Evolutionary conservation across 2,113 vertebrate genomes (phyloP).

Genomic region (Mus pahari): DNA sequence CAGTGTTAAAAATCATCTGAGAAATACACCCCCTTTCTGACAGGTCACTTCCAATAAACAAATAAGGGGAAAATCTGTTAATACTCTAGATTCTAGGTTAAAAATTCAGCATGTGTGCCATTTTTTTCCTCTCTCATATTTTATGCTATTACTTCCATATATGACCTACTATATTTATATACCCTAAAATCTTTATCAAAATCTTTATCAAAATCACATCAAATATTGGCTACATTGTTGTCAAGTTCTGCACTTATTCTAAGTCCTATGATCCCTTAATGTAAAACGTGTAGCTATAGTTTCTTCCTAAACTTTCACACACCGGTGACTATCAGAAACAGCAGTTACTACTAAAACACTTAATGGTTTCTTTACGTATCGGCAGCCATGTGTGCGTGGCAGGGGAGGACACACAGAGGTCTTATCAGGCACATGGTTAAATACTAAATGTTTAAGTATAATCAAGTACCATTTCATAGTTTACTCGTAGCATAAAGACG

Average conservation of each 20-base stretch:
- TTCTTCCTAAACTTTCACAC: conserved; percentile 32
- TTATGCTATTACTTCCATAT: conserved; percentile 46
- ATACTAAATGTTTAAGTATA: conserved; percentile 61
- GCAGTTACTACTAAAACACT: conserved; percentile 45
- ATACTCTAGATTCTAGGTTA: not conserved
- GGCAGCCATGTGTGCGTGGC: not conserved
- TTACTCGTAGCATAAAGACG: conserved; percentile 21
- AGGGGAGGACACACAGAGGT: not conserved
- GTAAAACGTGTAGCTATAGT: not conserved
- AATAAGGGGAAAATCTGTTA: not conserved
- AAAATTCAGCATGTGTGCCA: conserved; percentile 15
- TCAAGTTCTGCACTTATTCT: conserved; percentile 32
- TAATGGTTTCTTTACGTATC: not conserved
- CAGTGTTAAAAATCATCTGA: conserved; percentile 33
- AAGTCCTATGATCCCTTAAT: conserved; percentile 34
- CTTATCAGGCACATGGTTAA: conserved; percentile 62
- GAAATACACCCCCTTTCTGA: not conserved
- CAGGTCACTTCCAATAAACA: conserved; percentile 42
- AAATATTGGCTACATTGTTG: conserved; percentile 13
- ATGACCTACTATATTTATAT: conserved; percentile 46
- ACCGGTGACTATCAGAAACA: conserved; percentile 36
- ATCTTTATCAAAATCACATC: conserved; percentile 49
- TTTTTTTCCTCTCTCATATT: conserved; percentile 48
- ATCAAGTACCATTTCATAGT: conserved; percentile 41
- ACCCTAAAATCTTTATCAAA: conserved; percentile 45